Evolutionary conservation across 2,797 vertebrate genomes (phyloP).

Genomic region (Nasua narica): DNA sequence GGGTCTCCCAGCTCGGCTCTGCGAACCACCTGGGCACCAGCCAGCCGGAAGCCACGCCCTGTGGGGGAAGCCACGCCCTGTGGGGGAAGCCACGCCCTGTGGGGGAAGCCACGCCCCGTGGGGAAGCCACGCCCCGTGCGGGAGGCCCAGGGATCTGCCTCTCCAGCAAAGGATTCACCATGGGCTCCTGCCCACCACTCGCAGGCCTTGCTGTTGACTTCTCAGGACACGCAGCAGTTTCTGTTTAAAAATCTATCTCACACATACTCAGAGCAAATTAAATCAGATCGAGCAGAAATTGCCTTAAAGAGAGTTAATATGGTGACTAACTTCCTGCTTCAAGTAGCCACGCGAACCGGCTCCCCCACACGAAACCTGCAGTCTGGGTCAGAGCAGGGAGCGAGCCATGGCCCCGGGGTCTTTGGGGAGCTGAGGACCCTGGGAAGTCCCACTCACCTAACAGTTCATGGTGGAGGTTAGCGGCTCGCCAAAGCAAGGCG

Average conservation of each 20-base stretch:
- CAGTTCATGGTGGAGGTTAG: background rate
- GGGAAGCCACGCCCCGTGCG: background rate
- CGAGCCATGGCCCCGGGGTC: background rate
- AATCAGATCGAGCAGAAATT: slow-evolving; percentile 68
- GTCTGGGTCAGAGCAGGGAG: background rate
- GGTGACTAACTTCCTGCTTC: slow-evolving; percentile 55
- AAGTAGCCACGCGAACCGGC: background rate
- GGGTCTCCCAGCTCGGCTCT: rapidly evolving
- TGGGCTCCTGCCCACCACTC: slow-evolving; percentile 33
- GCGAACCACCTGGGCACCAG: background rate
- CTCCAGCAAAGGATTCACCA: rapidly evolving
- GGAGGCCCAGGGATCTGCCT: background rate
- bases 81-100: too few relatives aligned
- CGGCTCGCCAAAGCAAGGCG: background rate
- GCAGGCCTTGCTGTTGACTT: background rate
- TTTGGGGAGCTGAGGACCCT: background rate
- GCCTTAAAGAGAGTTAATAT: slow-evolving; percentile 73
- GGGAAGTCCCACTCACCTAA: slow-evolving; percentile 35
- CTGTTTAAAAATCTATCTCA: slow-evolving; percentile 69
- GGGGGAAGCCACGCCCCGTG: rapidly evolving
- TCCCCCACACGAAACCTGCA: background rate
- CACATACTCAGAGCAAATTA: slow-evolving; percentile 69
- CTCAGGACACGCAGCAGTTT: slow-evolving; percentile 49
- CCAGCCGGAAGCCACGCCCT: rapidly evolving
- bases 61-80: background rate